These are phyloP conservation scores for Protosalanx chinensis DNA, from an alignment of 2,797 vertebrate species.

Conservation along the genomic window DNA sequence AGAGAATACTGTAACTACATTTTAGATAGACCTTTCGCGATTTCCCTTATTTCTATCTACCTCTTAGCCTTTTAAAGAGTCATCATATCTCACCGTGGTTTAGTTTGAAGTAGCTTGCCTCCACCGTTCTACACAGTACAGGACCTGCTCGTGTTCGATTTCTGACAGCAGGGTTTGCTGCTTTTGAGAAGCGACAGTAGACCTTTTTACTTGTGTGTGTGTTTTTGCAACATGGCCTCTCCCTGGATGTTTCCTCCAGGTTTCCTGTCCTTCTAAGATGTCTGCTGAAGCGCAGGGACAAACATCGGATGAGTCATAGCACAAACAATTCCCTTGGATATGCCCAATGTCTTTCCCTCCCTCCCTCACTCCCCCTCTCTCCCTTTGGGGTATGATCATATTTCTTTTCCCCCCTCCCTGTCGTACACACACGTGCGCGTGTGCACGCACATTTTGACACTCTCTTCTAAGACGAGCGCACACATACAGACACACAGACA, in stretches of 20 bases:
- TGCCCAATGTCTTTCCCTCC: slow-evolving; percentile 39
- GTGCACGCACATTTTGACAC: slow-evolving; percentile 18
- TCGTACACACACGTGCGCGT: slow-evolving; percentile 23
- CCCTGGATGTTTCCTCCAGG: slow-evolving; percentile 32
- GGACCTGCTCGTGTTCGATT: neutral
- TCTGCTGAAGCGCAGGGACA: slow-evolving; percentile 52
- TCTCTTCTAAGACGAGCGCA: slow-evolving; percentile 47
- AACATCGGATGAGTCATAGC: slow-evolving; percentile 64
- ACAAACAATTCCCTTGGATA: slow-evolving; percentile 66
- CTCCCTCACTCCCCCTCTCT: slow-evolving; percentile 41
- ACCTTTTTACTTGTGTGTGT: slow-evolving; percentile 49
- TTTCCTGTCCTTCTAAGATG: slow-evolving; percentile 59
- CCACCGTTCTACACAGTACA: neutral
- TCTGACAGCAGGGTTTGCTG: slow-evolving; percentile 28
- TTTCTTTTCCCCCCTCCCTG: slow-evolving; percentile 49
- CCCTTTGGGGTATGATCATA: slow-evolving; percentile 50
- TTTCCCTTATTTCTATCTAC: too few species aligned
- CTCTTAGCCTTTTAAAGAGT: too few species aligned
- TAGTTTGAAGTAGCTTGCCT: neutral
- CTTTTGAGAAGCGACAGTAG: slow-evolving; percentile 37
- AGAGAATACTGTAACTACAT: too few species aligned
- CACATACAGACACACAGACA: slow-evolving; percentile 41
- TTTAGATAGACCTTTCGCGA: too few species aligned
- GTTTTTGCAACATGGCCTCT: slow-evolving; percentile 32
- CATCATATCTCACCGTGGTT: neutral